Conservation (phyloP, 1,140 invertebrate genomes). For the Cecropterus lyciades region DNA sequence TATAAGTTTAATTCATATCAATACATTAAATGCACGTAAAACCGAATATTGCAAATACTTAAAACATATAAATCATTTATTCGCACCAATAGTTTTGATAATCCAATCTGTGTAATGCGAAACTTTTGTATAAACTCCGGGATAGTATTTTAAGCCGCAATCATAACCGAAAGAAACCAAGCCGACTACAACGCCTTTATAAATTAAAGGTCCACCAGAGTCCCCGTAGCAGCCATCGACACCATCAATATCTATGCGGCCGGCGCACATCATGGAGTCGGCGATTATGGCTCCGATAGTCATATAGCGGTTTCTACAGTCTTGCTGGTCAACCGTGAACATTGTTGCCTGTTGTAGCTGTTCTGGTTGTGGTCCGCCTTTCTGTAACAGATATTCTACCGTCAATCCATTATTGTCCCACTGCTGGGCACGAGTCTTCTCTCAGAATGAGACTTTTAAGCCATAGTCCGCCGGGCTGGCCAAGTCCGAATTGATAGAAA, state of each 20-base stretch:
- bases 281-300: constrained; percentile 81
- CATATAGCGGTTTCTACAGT: constrained; percentile 59
- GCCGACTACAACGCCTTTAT: constrained; percentile 80
- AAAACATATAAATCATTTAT: constrained; percentile 53
- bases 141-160: constrained; percentile 85
- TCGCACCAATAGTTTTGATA: constrained; percentile 52
- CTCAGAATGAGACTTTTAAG: too few species aligned
- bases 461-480: too few species aligned
- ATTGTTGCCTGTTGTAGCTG: constrained; percentile 62
- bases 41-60: too few species aligned
- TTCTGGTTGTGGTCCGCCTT: constrained; percentile 61
- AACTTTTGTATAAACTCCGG: constrained; percentile 87
- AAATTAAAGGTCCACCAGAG: constrained; percentile 84
- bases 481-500: too few species aligned
- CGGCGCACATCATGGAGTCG: constrained; percentile 90
- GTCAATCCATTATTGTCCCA: too few species aligned
- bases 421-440: too few species aligned
- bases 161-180: constrained; percentile 85
- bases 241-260: constrained; percentile 70
- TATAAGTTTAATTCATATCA: too few species aligned
- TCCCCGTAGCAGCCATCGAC: constrained; percentile 84
- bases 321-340: constrained; percentile 54
- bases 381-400: constrained; percentile 54
- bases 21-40: too few species aligned
- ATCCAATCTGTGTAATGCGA: constrained; percentile 82